Base-by-base conservation (phyloP, 2,113 vertebrate genomes). In the Hylia prasina region DNA sequence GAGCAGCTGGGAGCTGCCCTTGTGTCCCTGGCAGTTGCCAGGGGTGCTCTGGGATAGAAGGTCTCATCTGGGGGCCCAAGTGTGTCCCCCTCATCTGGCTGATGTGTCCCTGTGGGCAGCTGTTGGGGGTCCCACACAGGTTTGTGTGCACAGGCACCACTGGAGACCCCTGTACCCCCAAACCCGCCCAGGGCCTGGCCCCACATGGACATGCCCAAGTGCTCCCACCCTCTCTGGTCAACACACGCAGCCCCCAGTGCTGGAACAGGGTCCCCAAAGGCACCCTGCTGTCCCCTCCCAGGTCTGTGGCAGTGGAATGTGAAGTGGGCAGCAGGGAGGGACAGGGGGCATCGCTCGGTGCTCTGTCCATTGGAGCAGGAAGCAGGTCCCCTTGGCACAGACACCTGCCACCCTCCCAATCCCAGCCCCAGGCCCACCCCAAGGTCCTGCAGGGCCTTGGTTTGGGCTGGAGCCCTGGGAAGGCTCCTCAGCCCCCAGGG, bases 281-380 rank as follows among this genome's bases (percentile, higher is more conserved):
- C 51, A 7, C 37, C 20, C 7, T 13, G 31, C 72, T 6, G 13
- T 80, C 28, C 81, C 71, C 77, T 66, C n/a, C n/a, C 15, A 0
- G 2, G 35, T 47, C 13, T 8, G 42, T 39, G 45, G n/a, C n/a
- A 61, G 70, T 6, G 6, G 12, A 50, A 30, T 2, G 8, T 23
- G 58, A 39, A 31, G 30, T 6, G 68, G 39, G 69, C 58, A 87
- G 73, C 1, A 10, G 44, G 48, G 30, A 21, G n/a, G 22, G 45
- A 20, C n/a, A 2, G 6, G 6, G 77, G 53, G 21, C 40, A 30
- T 3, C 0, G 0, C 57, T 75, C 0, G 0, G 13, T 8, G 18
- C 25, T n/a, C 76, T 82, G 82, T 57, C 54, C 40, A 3, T 13
- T 1, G 0, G 16, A 20, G 35, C 2, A 45, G n/a, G 25, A 35